A percentile compares a stretch with the other conserved stretches of the same genome.
phyloP scores from a whole-genome alignment of 2,888 invertebrate species.

The Cotesia congregata region DNA sequence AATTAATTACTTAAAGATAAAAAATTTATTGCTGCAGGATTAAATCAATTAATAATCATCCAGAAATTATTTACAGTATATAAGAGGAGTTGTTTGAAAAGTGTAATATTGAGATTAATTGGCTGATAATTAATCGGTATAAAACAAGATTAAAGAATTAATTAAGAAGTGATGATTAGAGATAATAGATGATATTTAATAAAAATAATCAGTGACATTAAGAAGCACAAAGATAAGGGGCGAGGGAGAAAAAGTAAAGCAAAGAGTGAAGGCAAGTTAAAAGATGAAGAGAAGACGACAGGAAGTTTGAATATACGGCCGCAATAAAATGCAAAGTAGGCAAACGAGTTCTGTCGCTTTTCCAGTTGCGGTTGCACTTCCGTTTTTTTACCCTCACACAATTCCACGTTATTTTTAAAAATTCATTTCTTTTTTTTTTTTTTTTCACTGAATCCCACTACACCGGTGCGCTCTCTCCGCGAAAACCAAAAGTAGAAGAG shows the following conservation, averaged over 20 bases:
- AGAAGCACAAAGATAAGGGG: not conserved
- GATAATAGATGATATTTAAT: not conserved
- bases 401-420: conserved; percentile 26
- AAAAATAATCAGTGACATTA: not conserved
- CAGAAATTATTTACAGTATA: too few relatives aligned
- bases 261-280: conserved; percentile 14
- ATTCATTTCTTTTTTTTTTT: conserved; percentile 10
- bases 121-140: not conserved
- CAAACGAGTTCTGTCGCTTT: conserved; percentile 42
- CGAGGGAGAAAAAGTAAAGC: conserved; percentile 20
- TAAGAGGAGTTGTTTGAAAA: too few relatives aligned
- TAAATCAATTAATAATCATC: too few relatives aligned
- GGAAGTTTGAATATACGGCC: conserved; percentile 49
- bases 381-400: conserved; percentile 41
- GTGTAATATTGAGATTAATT: too few relatives aligned
- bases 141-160: not conserved
- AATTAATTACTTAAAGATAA: too few relatives aligned
- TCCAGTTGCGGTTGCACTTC: conserved; percentile 40
- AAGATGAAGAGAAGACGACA: conserved; percentile 42
- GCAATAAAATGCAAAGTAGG: conserved; percentile 57
- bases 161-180: not conserved
- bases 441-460: not conserved
- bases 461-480: conserved; percentile 5
- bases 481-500: conserved; percentile 1
- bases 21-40: too few relatives aligned